A percentile compares a stretch with the other conserved stretches of the same genome.
Conservation (phyloP, 2,888 invertebrate genomes). For the Petrolisthes cinctipes region DNA sequence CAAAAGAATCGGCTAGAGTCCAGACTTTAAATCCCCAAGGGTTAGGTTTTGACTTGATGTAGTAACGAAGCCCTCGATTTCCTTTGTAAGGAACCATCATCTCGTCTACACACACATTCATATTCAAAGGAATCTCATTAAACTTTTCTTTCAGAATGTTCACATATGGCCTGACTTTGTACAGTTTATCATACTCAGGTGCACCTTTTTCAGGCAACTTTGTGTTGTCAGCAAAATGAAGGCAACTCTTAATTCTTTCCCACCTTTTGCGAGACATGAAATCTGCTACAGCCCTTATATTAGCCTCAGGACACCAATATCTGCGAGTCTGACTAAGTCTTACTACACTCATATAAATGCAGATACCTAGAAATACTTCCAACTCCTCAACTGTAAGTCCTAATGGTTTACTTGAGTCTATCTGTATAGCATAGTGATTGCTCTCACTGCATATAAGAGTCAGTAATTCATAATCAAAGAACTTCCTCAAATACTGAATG, state of each 20-base stretch:
- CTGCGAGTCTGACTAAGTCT: not conserved
- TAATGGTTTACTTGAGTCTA: slow-evolving; percentile 15
- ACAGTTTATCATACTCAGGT: slow-evolving; percentile 35
- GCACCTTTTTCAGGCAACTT: slow-evolving; percentile 22
- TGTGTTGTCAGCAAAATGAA: slow-evolving; percentile 26
- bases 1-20: slow-evolving; percentile 34
- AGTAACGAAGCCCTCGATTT: slow-evolving; percentile 27
- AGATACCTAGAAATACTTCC: not conserved
- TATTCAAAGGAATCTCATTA: slow-evolving; percentile 24
- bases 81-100: slow-evolving; percentile 42
- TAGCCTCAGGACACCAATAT: slow-evolving; percentile 18
- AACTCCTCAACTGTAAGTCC: slow-evolving; percentile 15
- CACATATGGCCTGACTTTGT: slow-evolving; percentile 20
- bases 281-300: slow-evolving; percentile 1
- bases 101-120: slow-evolving; percentile 27
- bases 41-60: slow-evolving; percentile 36
- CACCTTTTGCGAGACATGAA: slow-evolving; percentile 23
- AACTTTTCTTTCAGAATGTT: slow-evolving; percentile 24
- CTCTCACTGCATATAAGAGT: slow-evolving; percentile 22
- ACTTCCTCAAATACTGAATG: not conserved
- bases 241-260: slow-evolving; percentile 30
- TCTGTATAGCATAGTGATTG: slow-evolving; percentile 14
- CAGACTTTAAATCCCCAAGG: slow-evolving; percentile 43
- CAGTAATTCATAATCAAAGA: slow-evolving; percentile 16
- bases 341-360: not conserved